Percentiles rank a stretch among this genome's conserved stretches.
phyloP scores from a whole-genome alignment of 1,140 invertebrate species.

The Ridgeia piscesae region DNA sequence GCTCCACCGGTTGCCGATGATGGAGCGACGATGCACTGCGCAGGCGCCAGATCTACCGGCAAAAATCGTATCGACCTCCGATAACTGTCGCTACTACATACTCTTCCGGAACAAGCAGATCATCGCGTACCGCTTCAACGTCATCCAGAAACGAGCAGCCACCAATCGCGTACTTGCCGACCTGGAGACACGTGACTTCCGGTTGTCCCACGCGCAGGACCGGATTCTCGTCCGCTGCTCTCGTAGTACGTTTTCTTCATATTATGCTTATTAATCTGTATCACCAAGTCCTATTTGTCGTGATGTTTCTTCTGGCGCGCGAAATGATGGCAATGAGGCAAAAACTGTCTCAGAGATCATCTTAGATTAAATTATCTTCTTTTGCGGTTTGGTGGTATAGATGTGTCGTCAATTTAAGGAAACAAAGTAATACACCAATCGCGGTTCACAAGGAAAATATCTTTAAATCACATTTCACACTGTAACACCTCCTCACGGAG shows the following conservation, averaged over 20 bases:
- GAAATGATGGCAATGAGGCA: too few relatives aligned
- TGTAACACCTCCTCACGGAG: too few relatives aligned
- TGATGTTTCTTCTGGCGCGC: background rate
- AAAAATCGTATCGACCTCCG: constrained; percentile 39
- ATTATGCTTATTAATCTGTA: constrained; percentile 20
- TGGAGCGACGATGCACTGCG: constrained; percentile 42
- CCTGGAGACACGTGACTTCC: constrained; percentile 41
- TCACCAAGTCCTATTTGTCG: background rate
- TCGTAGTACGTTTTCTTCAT: constrained; percentile 38
- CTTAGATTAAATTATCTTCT: too few relatives aligned
- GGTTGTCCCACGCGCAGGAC: constrained; percentile 38
- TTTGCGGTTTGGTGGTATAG: too few relatives aligned
- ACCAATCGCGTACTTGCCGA: constrained; percentile 39
- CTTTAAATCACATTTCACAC: too few relatives aligned
- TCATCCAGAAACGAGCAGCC: constrained; percentile 33
- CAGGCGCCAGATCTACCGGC: constrained; percentile 40
- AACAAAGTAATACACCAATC: too few relatives aligned
- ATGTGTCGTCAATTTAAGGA: too few relatives aligned
- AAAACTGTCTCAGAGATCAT: too few relatives aligned
- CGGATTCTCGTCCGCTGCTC: constrained; percentile 38
- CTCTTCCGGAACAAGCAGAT: constrained; percentile 42
- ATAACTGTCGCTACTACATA: constrained; percentile 39
- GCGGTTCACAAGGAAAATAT: too few relatives aligned
- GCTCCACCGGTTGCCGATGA: constrained; percentile 66
- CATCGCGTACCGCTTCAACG: constrained; percentile 39